Percentiles rank a stretch among this genome's conserved stretches.
These are phyloP conservation scores for Chunga burmeisteri DNA, from an alignment of 2,113 vertebrate genomes.

Conservation along the genomic window DNA sequence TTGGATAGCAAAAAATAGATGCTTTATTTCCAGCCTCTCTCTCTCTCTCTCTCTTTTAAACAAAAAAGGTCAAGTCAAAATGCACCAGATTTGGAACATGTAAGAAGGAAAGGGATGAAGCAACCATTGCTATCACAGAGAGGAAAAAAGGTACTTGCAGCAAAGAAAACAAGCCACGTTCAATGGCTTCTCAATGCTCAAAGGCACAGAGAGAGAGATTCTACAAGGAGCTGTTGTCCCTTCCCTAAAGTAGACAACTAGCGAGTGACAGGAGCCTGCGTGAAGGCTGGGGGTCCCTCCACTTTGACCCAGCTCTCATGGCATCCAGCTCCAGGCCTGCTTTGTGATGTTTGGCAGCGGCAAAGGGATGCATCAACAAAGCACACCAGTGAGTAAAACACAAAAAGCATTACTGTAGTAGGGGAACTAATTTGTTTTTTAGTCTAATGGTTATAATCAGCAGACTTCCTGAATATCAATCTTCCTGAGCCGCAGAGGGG, in stretches of 20 bases:
- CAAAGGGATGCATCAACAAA: neutral
- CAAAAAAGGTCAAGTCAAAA: constrained; percentile 2
- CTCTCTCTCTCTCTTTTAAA: neutral
- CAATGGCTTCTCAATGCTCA: neutral
- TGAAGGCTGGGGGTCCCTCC: neutral
- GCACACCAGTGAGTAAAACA: neutral
- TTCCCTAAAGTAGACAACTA: neutral
- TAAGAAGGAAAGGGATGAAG: neutral
- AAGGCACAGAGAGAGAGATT: neutral
- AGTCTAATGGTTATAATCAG: constrained; percentile 66
- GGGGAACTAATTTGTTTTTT: constrained; percentile 63
- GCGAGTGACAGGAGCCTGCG: neutral
- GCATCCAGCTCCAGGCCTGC: neutral
- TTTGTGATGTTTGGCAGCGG: neutral
- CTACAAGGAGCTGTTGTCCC: neutral
- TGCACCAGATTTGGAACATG: neutral
- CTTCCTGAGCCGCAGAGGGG: constrained; percentile 48
- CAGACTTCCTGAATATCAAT: constrained; percentile 61
- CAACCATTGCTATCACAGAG: neutral
- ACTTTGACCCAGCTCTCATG: neutral
- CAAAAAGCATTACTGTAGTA: constrained; percentile 15
- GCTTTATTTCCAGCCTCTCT: neutral
- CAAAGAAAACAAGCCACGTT: neutral
- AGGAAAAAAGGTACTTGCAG: neutral
- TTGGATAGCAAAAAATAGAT: neutral